Evolutionary conservation across 2,888 invertebrate genomes (phyloP), one percentile per base, ranked within the genome.

Genomic region (Hirtodrosophila duncani): DNA sequence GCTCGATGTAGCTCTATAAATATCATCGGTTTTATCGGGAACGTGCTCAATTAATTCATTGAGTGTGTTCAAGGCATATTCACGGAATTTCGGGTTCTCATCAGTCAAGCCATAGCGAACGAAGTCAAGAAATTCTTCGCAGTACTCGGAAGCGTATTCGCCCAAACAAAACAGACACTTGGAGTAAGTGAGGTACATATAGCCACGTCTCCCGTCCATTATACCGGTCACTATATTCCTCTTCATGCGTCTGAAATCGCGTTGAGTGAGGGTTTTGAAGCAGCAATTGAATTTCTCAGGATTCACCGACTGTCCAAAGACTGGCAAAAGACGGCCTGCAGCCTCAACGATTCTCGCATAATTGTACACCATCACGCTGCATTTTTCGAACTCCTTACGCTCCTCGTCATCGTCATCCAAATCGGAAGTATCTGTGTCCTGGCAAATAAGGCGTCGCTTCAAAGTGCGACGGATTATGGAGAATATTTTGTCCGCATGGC

Each of bases 361-460:
- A 3, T 31, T 17, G 4, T 23, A 2, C 24, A 50, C 14, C 1
- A 30, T 27, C 26, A 31, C 29, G 9, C 46, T 49, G 17, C 24
- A 44, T 2, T 34, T 2, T 0, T 44, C 7, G 2, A 21, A 10
- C 2, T 2, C 5, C 4, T 20, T 11, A 8, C 21, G 14, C 2
- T 9, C 7, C 2, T 27, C 27, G 4, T 18, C n/a, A 1, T 49
- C 55, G 5, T 14, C 21, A 3, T 21, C 30, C n/a, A n/a, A n/a
- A n/a, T n/a, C n/a, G 2, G 41, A 9, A 0, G 48, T 26, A 3
- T 31, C 27, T 3, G 48, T 29, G 11, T 37, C 29, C 18, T 55
- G 58, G 4, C 60, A 52, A n/a, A 3, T 9, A 2, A 58, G 17
- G 8, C 45, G 48, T 14, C 43, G 37, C 4, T 31, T 39, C 39